Percentiles rank a stretch among this genome's conserved stretches.
Evolutionary conservation across 2,797 vertebrate species (phyloP).

Genomic region (Oryzias sinensis): DNA sequence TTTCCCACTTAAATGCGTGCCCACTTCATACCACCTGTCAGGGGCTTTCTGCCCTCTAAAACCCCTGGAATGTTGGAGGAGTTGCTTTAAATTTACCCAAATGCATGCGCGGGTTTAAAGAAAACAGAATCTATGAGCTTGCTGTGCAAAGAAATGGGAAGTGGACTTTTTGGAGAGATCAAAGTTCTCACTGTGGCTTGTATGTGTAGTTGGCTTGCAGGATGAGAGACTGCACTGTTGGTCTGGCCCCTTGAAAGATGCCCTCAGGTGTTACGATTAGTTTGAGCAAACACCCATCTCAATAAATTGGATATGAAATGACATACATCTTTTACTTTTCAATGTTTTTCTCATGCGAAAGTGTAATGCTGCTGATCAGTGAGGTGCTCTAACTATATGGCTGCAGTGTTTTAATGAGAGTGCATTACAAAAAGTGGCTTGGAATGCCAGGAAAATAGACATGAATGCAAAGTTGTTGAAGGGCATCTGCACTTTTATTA

Average conservation of each 20-base stretch:
- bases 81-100: conserved; percentile 32
- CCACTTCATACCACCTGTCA: conserved; percentile 28
- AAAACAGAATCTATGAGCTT: conserved; percentile 55
- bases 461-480: conserved; percentile 14
- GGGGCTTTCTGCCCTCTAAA: conserved; percentile 23
- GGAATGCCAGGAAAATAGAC: conserved; percentile 11
- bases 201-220: conserved; percentile 34
- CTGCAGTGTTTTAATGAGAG: too few relatives aligned
- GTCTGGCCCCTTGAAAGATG: conserved; percentile 60
- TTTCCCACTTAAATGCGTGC: conserved; percentile 8
- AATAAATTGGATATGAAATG: conserved; percentile 15
- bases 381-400: conserved; percentile 13
- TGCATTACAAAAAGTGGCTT: conserved; percentile 1
- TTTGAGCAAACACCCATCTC: conserved; percentile 1
- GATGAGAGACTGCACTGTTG: conserved; percentile 57
- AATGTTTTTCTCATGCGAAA: conserved; percentile 14
- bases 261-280: conserved; percentile 47
- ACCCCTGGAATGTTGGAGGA: conserved; percentile 31
- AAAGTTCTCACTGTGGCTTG: conserved; percentile 64
- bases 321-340: conserved; percentile 24
- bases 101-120: conserved; percentile 31
- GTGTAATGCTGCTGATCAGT: conserved; percentile 27
- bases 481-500: too few relatives aligned
- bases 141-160: conserved; percentile 58
- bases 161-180: conserved; percentile 55